Base-by-base conservation (phyloP, 2,888 invertebrate species). In the Pterostichus niger region DNA sequence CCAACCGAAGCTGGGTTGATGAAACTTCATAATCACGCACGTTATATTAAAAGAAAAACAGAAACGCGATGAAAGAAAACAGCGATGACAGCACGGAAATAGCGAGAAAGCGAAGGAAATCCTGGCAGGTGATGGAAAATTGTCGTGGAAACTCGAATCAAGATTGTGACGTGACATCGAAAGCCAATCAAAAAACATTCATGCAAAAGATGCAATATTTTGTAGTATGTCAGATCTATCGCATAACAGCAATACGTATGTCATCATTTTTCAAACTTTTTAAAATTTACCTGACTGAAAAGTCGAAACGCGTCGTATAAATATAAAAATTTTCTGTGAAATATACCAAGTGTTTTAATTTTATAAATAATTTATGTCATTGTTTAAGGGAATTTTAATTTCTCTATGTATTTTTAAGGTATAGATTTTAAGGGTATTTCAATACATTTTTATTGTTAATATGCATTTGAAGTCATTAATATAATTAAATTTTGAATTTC, bases 101-200 rank as follows among this genome's bases (percentile, higher is more conserved):
- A 31, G 40, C 13, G 33, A n/a, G 15, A 71, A 71, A 40, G 40
- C 71, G 40, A 40, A 71, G 44, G 15, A 71, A 71, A 71, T 13
- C 31, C 9, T 52, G 52, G 52, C 31, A 76, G 76, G 76, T 76
- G 52, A 76, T 46, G 73, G 76, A 76, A 76, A 76, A 52, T 76
- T 76, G 49, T 17, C 49, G 76, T 9, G 33, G 52, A 49, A 24
- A 52, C n/a, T 54, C 31, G 13, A 76, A 75, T 75, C 24, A 24
- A 24, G 24, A 24, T 24, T 24, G 33, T 49, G 52, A 76, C 76
- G 49, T 76, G 31, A 31, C 64, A 79, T 40, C 15, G 49, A 31
- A 79, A 79, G 61, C 31, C 33, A 79, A 79, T 79, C 79, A 79
- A 44, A 79, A 64, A 40, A 79, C 31, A 79, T 79, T 79, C 68